phyloP scores from a whole-genome alignment of 1,140 invertebrate genomes.

The Ips nitidus region DNA sequence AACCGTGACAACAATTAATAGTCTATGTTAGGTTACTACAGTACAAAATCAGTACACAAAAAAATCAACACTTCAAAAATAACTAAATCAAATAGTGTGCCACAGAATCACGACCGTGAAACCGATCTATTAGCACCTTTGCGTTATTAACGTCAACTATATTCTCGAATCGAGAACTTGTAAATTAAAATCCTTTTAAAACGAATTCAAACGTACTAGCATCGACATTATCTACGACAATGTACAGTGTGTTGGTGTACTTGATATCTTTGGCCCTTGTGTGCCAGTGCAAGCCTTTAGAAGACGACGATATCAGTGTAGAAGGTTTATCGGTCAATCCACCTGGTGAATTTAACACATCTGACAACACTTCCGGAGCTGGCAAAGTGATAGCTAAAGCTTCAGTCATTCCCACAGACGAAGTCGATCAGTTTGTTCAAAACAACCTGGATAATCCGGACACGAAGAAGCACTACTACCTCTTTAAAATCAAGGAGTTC shows the following conservation, averaged over 20 bases:
- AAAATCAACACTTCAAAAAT: too few species aligned
- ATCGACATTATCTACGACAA: too few species aligned
- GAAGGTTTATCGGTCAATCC: conserved; percentile 2
- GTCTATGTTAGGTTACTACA: too few species aligned
- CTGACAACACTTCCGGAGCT: background rate
- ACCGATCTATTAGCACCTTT: conserved; percentile 20
- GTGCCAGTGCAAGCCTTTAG: background rate
- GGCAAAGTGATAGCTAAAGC: background rate
- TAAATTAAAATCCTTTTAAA: background rate
- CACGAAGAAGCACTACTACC: conserved; percentile 25
- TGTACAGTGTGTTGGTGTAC: conserved; percentile 8
- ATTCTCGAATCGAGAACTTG: background rate
- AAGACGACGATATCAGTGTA: conserved; percentile 1
- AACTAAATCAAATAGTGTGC: too few species aligned
- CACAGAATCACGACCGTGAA: too few species aligned
- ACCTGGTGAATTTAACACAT: background rate
- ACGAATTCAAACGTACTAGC: background rate
- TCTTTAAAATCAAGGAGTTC: conserved; percentile 27
- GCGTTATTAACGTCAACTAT: conserved; percentile 26
- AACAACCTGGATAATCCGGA: background rate
- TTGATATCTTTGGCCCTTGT: too few species aligned
- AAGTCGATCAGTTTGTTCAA: background rate
- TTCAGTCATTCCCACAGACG: background rate
- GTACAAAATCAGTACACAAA: too few species aligned
- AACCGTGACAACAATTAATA: too few species aligned